Evolutionary conservation across 2,113 vertebrate species (phyloP), one percentile per base, ranked within the genome.

Genomic region (Python bivittatus): DNA sequence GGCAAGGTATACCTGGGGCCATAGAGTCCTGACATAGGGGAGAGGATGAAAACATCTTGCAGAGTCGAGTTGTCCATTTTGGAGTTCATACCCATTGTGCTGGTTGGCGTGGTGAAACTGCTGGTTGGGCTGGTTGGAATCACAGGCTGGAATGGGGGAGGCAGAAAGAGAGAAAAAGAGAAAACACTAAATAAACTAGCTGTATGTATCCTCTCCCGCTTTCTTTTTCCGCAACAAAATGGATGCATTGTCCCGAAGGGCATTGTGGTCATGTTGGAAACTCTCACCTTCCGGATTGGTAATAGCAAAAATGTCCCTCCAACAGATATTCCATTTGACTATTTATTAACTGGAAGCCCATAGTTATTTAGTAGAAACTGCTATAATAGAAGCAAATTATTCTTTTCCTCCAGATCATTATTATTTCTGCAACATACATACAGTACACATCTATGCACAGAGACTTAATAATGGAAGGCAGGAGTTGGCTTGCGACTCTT

Each of bases 41-140:
- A 98, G 20, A 99, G 98, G 93, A 99, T 99, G 90, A 98, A 99
- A 91, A 98, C 98, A 23, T 99, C 98, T 93, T 99, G 98, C 93
- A 98, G 98, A 6, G 97, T 97, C 0, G 98, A 98, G 91, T 96
- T 97, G 44, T 98, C 98, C 96, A 98, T 97, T 95, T 98, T 98
- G 91, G 98, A 97, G 92, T 97, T 97, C 97, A 98, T 96, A 60
- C 98, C 98, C 96, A 99, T 97, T 1, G 98, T 98, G 29, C 98
- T 98, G 5, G 96, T 98, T 0, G 98, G 98, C 22, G 98, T 98
- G 2, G 98, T 98, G 17, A 98, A 98, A 52, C 97, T 98, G 95
- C 98, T 99, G 29, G 98, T 98, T 88, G 97, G 97, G 92, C 97
- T 98, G 95, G 97, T 98, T 91, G 98, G 98, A 94, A 98, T 96